These are phyloP conservation scores for Ifrita kowaldi DNA, from an alignment of 2,113 vertebrate species.

Conservation along the genomic window DNA sequence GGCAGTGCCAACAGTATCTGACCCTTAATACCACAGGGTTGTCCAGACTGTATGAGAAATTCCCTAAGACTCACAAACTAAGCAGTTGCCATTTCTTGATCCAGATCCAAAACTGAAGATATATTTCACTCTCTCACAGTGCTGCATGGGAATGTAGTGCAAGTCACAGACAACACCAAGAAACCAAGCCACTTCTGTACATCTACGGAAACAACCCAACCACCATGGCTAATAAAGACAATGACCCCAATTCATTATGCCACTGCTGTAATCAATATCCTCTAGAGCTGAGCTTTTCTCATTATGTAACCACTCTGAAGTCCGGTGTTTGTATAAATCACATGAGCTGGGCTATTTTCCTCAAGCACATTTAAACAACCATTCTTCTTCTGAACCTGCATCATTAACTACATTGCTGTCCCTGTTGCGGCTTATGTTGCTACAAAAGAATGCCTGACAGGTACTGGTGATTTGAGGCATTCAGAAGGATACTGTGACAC, in stretches of 20 bases:
- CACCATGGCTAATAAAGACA: background rate
- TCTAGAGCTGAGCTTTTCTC: background rate
- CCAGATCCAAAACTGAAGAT: background rate
- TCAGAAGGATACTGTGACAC: slow-evolving; percentile 54
- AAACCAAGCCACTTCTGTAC: background rate
- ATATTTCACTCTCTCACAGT: background rate
- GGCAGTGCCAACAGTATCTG: background rate
- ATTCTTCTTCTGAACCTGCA: background rate
- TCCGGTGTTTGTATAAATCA: background rate
- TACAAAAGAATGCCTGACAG: background rate
- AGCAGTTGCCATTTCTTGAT: background rate
- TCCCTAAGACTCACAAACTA: background rate
- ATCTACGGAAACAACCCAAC: background rate
- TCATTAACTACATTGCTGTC: background rate
- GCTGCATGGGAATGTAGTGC: background rate
- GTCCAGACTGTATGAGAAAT: background rate
- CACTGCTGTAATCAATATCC: background rate
- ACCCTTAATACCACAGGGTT: background rate
- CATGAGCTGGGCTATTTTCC: background rate
- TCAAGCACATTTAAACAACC: background rate
- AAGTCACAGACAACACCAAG: background rate
- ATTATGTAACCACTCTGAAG: background rate
- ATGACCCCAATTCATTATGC: background rate
- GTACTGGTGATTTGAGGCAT: slow-evolving; percentile 8
- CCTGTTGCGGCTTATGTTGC: background rate